Base-by-base conservation (phyloP, 2,113 vertebrate genomes). In the Onychorhynchus coronatus region DNA sequence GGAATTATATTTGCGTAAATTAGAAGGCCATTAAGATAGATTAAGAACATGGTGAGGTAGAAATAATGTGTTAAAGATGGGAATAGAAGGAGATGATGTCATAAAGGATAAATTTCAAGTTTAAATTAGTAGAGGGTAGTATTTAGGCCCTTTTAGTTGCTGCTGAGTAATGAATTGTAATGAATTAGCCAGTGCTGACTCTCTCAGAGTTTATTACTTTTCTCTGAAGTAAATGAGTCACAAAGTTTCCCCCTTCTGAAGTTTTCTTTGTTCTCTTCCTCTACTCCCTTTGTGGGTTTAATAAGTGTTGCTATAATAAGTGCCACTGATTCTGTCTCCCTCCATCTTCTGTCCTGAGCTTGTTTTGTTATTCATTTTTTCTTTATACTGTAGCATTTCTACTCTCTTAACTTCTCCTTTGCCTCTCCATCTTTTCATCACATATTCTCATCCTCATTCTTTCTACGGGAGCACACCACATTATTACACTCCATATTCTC, bases 131-230 rank as follows among this genome's bases (percentile, higher is more conserved):
- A 33, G 28, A 90, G 28, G 41, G 66, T 88, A 42, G 25, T 76
- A 70, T 81, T 85, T 91, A 55, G 42, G 20, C 22, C 47, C 58
- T 73, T 80, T 55, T 59, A 62, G 23, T 85, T 88, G 59, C 52
- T 95, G 67, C 78, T 77, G 37, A 86, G 55, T 67, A 90, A 88
- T 83, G 53, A 88, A 83, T 55, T 77, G 55, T 67, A 90, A 88
- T 83, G 53, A 88, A 83, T 55, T 77, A 59, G 27, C 20, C 49
- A 35, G 31, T 83, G 49, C 53, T 79, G 41, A 53, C 24, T 68
- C n/a, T 35, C 33, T 41, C 19, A 0, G 0, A 68, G n/a, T 73
- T 87, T 66, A 62, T 85, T 88, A 72, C 27, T 83, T 82, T 49
- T 6, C 52, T 77, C 39, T 83, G 42, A 89, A 91, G 50, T 85